Evolutionary conservation across 2,888 invertebrate genomes (phyloP), one percentile per base, ranked within the genome.

Genomic region (Sthenelais limicola): DNA sequence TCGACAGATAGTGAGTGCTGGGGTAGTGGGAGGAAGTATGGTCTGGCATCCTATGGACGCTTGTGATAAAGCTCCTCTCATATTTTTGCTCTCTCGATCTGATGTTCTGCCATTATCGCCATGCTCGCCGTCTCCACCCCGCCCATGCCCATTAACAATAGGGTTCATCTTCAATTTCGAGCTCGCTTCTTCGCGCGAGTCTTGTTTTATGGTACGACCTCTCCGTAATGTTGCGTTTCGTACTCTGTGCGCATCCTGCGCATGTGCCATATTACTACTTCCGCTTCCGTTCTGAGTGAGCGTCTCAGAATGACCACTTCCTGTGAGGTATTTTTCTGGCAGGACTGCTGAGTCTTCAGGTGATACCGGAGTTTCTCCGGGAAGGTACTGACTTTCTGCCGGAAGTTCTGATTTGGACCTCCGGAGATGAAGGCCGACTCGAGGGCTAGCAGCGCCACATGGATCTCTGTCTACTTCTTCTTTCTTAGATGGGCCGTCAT

Each of bases 1-100:
- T 3, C 62, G 62, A 38, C 62, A 62, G 38, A 62, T 62, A 43
- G 62, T 62, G 9, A 62, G 38, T 26, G 62, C 62, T n/a, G 62
- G 62, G 1, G 62, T 62, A 12, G 62, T 62, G 9, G 62, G 62
- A 3, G 62, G 38, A 21, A 62, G 62, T 35, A 62, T 62, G 9
- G 62, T 62, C 24, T 62, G 62, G 4, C 38, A 62, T 26, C 26
- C 24, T 35, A 32, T 35, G 21, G 51, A 7, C 28, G 54, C 28
- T 32, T 28, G 24, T 54, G 12, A 21, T 3, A 9, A 15, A 4
- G 5, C 35, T 2, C 62, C 5, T 18, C 43, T 43, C 9, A 9
- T 43, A 7, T 43, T 24, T 24, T 12, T 43, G 9, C 62, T 43
- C 21, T 24, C 3, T 35, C 33, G n/a, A 15, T 18, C 43, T 9